phyloP scores from a whole-genome alignment of 1,140 invertebrate species.

The Drosophila funebris region DNA sequence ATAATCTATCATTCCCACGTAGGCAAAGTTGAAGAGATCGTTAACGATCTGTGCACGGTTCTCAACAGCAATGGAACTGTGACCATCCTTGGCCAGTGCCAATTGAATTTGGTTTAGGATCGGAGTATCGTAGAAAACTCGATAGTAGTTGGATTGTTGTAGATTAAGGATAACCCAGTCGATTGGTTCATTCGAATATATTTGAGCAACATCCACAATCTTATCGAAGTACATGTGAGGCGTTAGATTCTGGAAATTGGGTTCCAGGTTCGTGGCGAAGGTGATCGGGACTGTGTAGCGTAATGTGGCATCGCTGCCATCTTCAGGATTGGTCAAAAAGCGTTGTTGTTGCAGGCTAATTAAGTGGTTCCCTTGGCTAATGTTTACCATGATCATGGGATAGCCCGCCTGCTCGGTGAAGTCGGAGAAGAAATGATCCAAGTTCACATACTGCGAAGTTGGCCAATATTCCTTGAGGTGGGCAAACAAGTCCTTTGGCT shows the following conservation, averaged over 20 bases:
- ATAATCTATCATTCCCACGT: constrained; percentile 85
- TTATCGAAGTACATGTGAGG: constrained; percentile 83
- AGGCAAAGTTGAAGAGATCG: constrained; percentile 89
- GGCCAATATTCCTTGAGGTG: constrained; percentile 37
- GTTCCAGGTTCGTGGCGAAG: constrained; percentile 84
- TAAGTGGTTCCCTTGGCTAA: neutral
- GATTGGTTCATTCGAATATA: constrained; percentile 50
- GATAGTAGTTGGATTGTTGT: constrained; percentile 86
- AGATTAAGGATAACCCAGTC: constrained; percentile 84
- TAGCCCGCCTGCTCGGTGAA: constrained; percentile 96
- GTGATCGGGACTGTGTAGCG: constrained; percentile 88
- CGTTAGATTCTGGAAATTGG: constrained; percentile 85
- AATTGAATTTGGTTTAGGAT: constrained; percentile 84
- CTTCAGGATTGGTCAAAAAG: constrained; percentile 84
- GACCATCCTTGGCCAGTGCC: constrained; percentile 80
- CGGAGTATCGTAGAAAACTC: constrained; percentile 86
- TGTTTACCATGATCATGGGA: constrained; percentile 88
- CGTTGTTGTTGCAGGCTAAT: constrained; percentile 80
- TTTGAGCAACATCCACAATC: constrained; percentile 74
- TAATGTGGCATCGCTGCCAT: constrained; percentile 52
- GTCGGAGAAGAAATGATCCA: constrained; percentile 85
- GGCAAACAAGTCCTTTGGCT: constrained; percentile 32
- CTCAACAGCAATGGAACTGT: constrained; percentile 86
- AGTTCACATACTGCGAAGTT: neutral
- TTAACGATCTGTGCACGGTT: constrained; percentile 92